Evolutionary conservation across 2,113 vertebrate genomes (phyloP).

Genomic region (Anoura caudifer): DNA sequence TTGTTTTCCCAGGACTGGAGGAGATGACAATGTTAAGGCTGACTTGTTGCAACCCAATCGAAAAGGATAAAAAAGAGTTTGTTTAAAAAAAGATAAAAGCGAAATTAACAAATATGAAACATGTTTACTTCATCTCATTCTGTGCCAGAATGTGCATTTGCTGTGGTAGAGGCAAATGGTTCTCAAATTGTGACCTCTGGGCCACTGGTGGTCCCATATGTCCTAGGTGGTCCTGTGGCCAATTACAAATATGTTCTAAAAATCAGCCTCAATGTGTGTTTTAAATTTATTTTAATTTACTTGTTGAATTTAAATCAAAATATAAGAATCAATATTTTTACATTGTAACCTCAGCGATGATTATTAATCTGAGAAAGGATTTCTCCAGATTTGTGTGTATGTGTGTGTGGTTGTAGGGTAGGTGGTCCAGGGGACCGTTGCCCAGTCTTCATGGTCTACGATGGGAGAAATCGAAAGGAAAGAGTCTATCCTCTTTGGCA

Average conservation of each 20-base stretch:
- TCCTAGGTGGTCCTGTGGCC: constrained; percentile 10
- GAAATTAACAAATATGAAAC: constrained; percentile 18
- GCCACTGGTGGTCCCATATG: not conserved
- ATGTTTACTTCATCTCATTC: constrained; percentile 13
- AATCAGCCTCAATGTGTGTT: not conserved
- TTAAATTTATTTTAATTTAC: constrained; percentile 45
- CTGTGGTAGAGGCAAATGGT: not conserved
- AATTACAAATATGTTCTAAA: not conserved
- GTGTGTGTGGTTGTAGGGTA: not conserved
- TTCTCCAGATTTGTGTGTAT: not conserved
- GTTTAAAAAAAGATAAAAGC: constrained; percentile 35
- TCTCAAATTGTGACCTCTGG: not conserved
- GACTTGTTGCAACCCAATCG: not conserved
- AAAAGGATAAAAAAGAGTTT: not conserved
- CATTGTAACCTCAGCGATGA: constrained; percentile 23
- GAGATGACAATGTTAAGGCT: not conserved
- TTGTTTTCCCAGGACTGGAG: constrained; percentile 2
- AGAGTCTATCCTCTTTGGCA: not conserved
- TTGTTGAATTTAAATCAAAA: constrained; percentile 51
- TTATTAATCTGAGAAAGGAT: constrained; percentile 43
- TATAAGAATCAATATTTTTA: constrained; percentile 47
- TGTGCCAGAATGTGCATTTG: not conserved
- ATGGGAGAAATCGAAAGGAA: not conserved
- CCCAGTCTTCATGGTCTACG: not conserved
- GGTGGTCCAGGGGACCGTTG: not conserved